phyloP scores from a whole-genome alignment of 2,113 vertebrate species.

The Montifringilla adamsi region DNA sequence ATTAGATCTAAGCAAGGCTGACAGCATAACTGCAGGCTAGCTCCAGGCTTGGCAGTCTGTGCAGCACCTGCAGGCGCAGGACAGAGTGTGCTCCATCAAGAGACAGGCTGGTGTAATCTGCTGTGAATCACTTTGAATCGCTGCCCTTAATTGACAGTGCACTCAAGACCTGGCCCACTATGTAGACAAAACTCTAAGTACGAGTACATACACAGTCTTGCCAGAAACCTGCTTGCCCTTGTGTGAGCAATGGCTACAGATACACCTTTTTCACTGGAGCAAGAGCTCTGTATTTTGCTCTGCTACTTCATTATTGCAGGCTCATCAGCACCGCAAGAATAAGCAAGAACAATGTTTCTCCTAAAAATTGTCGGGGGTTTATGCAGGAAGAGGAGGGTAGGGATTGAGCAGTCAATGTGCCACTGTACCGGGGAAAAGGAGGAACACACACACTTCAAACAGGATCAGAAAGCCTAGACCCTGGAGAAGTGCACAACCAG shows the following conservation, averaged over 20 bases:
- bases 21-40: constrained; percentile 76
- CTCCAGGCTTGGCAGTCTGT: constrained; percentile 72
- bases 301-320: not conserved
- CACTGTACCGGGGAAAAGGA: not conserved
- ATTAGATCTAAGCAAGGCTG: constrained; percentile 75
- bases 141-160: constrained; percentile 70
- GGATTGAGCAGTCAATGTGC: not conserved
- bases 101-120: constrained; percentile 55
- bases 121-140: constrained; percentile 68
- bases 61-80: constrained; percentile 65
- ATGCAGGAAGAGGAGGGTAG: accelerated
- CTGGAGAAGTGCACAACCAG: not conserved
- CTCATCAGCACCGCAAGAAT: not conserved
- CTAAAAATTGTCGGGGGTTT: not conserved
- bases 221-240: constrained; percentile 58
- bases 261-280: not conserved
- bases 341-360: not conserved
- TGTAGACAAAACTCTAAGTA: constrained; percentile 39
- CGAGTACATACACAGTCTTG: not conserved
- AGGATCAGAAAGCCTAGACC: not conserved
- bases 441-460: not conserved
- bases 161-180: constrained; percentile 54
- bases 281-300: not conserved
- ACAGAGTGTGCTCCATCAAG: constrained; percentile 60
- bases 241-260: constrained; percentile 37